A percentile compares a stretch with the other conserved stretches of the same genome.
phyloP scores from a whole-genome alignment of 2,113 vertebrate species.

The Ictidomys tridecemlineatus region DNA sequence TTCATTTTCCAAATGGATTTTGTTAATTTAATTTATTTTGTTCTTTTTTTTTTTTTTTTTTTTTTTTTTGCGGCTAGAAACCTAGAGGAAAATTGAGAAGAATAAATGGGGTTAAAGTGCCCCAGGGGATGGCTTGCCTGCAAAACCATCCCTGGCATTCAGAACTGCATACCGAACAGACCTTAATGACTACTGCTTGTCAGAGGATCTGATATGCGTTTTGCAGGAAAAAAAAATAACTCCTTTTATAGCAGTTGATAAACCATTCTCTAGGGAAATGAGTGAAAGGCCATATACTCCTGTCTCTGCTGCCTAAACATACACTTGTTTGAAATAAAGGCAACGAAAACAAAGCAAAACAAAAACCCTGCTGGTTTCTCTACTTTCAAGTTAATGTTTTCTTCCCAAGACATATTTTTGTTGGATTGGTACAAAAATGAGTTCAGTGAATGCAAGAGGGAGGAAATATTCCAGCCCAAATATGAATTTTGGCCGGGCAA shows the following conservation, averaged over 20 bases:
- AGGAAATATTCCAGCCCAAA: slow-evolving; percentile 59
- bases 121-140: slow-evolving; percentile 74
- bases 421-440: slow-evolving; percentile 67
- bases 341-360: neutral
- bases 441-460: slow-evolving; percentile 62
- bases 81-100: slow-evolving; percentile 80
- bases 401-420: slow-evolving; percentile 55
- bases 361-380: neutral
- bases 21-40: slow-evolving; percentile 83
- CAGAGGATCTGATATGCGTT: slow-evolving; percentile 82
- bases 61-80: slow-evolving; percentile 70
- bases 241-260: slow-evolving; percentile 81
- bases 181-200: slow-evolving; percentile 85
- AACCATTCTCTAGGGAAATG: slow-evolving; percentile 78
- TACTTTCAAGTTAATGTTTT: slow-evolving; percentile 59
- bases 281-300: slow-evolving; percentile 71
- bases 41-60: slow-evolving; percentile 77
- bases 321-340: slow-evolving; percentile 81
- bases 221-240: slow-evolving; percentile 82
- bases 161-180: slow-evolving; percentile 77
- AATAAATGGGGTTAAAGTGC: slow-evolving; percentile 84
- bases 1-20: slow-evolving; percentile 80
- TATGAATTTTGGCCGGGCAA: slow-evolving; percentile 71
- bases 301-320: slow-evolving; percentile 72
- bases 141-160: slow-evolving; percentile 66